phyloP scores from a whole-genome alignment of 2,888 invertebrate genomes.

The Hedychridium roseum region DNA sequence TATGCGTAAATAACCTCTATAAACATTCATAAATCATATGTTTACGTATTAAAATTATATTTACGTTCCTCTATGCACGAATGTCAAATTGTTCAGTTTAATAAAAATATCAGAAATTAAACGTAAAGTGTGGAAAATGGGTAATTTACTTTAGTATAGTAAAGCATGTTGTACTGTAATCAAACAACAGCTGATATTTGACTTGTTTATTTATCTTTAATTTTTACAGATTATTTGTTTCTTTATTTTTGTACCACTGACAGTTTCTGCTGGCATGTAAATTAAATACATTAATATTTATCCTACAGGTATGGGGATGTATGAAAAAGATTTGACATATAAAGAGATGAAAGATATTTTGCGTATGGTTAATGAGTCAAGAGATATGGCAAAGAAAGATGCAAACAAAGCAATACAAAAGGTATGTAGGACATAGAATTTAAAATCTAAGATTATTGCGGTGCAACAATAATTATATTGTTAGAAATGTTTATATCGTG shows the following conservation, averaged over 20 bases:
- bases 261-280: no score
- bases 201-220: neutral
- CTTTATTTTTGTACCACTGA: no score
- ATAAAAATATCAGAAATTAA: no score
- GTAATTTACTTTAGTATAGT: no score
- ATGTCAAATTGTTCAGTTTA: neutral
- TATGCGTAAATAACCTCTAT: neutral
- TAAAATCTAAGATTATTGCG: no score
- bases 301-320: constrained; percentile 38
- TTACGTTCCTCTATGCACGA: no score
- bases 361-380: constrained; percentile 34
- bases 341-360: constrained; percentile 39
- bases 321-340: constrained; percentile 32
- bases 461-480: no score
- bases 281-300: no score
- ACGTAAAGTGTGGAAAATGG: no score
- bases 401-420: constrained; percentile 21
- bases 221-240: neutral
- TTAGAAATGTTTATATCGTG: no score
- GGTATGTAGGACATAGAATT: no score
- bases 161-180: neutral
- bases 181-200: neutral
- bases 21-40: neutral
- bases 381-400: constrained; percentile 24
- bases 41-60: no score